Conservation (phyloP, 2,888 invertebrate genomes). For the Heterodera filipjevi region DNA sequence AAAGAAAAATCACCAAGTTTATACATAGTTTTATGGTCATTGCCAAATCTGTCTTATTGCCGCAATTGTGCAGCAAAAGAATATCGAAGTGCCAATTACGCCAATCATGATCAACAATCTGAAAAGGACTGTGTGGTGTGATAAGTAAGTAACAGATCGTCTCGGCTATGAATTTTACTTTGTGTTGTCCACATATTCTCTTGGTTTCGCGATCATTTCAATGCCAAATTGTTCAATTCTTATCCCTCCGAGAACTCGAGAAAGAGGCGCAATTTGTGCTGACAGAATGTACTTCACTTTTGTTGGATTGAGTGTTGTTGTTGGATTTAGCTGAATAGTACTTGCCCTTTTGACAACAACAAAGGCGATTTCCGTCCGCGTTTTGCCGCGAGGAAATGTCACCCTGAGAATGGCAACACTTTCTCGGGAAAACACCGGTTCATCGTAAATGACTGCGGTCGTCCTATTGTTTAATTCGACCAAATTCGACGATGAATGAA, state of each 20-base stretch:
- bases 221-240: slow-evolving; percentile 47
- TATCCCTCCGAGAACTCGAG: slow-evolving; percentile 62
- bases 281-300: slow-evolving; percentile 54
- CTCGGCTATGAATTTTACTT: slow-evolving; percentile 15
- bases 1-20: background rate
- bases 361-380: slow-evolving; percentile 54
- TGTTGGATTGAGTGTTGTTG: slow-evolving; percentile 38
- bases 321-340: slow-evolving; percentile 28
- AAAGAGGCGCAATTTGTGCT: slow-evolving; percentile 52
- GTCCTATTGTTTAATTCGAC: slow-evolving; percentile 25
- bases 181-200: slow-evolving; percentile 26
- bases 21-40: background rate
- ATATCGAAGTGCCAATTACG: slow-evolving; percentile 45
- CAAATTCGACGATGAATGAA: slow-evolving; percentile 19
- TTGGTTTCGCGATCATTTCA: slow-evolving; percentile 25
- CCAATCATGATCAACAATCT: slow-evolving; percentile 42
- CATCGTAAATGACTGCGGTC: slow-evolving; percentile 50
- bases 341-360: slow-evolving; percentile 47
- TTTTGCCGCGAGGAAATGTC: slow-evolving; percentile 46
- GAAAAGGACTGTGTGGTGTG: background rate
- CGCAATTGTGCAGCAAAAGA: slow-evolving; percentile 27
- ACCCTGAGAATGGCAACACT: slow-evolving; percentile 59
- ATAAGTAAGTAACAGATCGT: background rate
- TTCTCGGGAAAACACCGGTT: slow-evolving; percentile 52
- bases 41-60: background rate